Conservation (phyloP, 2,113 vertebrate genomes). For the Peromyscus californicus region DNA sequence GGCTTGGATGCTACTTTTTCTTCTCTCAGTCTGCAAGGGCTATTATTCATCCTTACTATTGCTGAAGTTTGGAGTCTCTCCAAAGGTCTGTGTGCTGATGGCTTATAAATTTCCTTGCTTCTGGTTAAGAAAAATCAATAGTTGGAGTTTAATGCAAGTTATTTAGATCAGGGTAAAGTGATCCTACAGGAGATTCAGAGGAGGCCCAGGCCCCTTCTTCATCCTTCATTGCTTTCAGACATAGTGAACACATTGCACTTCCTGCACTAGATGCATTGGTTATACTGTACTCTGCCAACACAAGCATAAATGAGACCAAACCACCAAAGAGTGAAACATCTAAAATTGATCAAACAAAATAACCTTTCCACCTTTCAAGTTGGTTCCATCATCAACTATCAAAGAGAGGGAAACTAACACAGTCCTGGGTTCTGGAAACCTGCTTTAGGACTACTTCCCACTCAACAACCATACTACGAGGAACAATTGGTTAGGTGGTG, state of each 20-base stretch:
- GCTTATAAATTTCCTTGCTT: neutral
- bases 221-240: neutral
- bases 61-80: neutral
- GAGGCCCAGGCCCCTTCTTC: too few relatives aligned
- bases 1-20: neutral
- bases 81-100: neutral
- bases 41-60: neutral
- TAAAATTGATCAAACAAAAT: too few relatives aligned
- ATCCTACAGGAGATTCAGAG: neutral
- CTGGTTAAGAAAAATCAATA: neutral
- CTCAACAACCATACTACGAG: neutral
- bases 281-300: neutral
- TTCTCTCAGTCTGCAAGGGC: neutral
- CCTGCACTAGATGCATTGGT: neutral
- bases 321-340: neutral
- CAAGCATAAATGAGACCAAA: neutral
- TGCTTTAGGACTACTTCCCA: neutral
- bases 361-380: neutral
- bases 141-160: neutral
- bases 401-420: neutral
- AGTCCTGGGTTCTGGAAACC: neutral
- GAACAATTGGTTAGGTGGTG: accelerated
- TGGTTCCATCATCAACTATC: neutral
- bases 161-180: neutral
- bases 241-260: neutral